phyloP scores from a whole-genome alignment of 2,888 invertebrate genomes.

The Biston stratarius region DNA sequence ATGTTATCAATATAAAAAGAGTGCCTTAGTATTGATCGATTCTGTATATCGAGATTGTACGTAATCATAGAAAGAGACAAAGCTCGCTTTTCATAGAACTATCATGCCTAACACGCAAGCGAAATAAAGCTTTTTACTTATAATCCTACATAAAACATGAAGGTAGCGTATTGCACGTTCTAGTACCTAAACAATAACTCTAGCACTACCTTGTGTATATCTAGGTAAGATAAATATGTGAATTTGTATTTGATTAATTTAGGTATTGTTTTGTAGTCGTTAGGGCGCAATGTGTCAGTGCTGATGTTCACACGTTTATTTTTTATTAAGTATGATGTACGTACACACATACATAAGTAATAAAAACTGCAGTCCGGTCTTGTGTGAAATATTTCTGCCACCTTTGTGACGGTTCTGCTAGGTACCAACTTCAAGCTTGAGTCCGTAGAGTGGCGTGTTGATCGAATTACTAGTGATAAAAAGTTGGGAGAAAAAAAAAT shows the following conservation, averaged over 20 bases:
- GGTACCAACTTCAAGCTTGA: too few species aligned
- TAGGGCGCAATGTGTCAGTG: too few species aligned
- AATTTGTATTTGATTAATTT: background rate
- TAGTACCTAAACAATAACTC: background rate
- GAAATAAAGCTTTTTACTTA: slow-evolving; percentile 4
- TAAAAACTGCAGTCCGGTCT: too few species aligned
- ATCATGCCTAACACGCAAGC: slow-evolving; percentile 8
- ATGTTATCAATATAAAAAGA: background rate
- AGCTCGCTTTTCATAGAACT: background rate
- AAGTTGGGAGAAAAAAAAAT: too few species aligned
- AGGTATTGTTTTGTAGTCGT: background rate
- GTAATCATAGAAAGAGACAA: background rate
- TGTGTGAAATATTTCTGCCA: too few species aligned
- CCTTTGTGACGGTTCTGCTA: too few species aligned
- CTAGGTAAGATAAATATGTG: too few species aligned
- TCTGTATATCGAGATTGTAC: background rate
- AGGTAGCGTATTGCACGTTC: background rate
- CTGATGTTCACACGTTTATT: background rate
- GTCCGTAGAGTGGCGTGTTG: too few species aligned
- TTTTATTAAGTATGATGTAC: background rate
- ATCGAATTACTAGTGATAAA: too few species aligned
- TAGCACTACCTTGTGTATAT: background rate
- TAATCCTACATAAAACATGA: slow-evolving; percentile 4
- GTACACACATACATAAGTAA: background rate
- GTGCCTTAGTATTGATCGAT: background rate